These are phyloP conservation scores for Tragelaphus imberbis DNA, from an alignment of 2,113 vertebrate species.

Conservation along the genomic window DNA sequence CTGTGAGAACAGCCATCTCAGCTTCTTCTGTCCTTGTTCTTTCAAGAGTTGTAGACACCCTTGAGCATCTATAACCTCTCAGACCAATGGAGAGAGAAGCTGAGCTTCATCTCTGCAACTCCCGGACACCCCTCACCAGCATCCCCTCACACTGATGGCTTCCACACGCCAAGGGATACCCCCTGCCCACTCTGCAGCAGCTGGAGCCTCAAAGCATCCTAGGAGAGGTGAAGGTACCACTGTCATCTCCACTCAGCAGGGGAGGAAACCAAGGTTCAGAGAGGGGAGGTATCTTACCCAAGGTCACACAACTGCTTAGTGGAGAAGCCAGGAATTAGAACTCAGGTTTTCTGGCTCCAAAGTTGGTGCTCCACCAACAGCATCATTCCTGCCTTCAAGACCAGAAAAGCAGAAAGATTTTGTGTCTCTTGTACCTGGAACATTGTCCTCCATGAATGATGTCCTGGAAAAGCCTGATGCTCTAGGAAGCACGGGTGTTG, in stretches of 20 bases:
- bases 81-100: not conserved
- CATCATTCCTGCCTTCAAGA: not conserved
- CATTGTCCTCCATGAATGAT: not conserved
- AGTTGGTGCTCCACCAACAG: not conserved
- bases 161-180: not conserved
- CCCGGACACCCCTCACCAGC: not conserved
- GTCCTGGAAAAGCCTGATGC: not conserved
- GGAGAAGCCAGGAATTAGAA: not conserved
- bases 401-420: not conserved
- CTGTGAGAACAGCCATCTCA: not conserved
- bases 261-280: not conserved
- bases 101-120: not conserved
- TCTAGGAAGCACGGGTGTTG: not conserved
- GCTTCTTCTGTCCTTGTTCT: not conserved
- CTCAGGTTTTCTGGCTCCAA: not conserved
- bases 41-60: accelerated
- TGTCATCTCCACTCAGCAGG: not conserved
- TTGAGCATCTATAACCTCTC: accelerated
- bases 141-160: not conserved
- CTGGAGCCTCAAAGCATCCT: not conserved
- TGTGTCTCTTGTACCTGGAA: not conserved
- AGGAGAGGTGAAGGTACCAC: not conserved
- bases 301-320: not conserved
- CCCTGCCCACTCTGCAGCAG: not conserved
- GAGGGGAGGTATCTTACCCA: not conserved